Evolutionary conservation across 1,140 invertebrate genomes (phyloP), one percentile per base, ranked within the genome.

Genomic region (Pogonomyrmex barbatus): DNA sequence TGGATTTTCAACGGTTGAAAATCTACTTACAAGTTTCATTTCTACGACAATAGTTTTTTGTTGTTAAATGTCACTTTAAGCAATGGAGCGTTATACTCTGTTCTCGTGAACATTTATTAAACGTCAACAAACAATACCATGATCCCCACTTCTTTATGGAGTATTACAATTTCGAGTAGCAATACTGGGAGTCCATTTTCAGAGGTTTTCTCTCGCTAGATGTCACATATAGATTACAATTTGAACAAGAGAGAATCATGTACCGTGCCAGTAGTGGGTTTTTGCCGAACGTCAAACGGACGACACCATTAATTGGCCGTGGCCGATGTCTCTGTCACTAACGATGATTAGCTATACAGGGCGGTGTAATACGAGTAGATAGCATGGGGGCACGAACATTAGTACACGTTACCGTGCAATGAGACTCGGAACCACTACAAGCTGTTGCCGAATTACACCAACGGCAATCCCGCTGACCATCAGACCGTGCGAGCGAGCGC

Each of bases 391-490:
- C 33, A 73, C 47, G 54, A 75, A 60, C 84, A 85, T 76, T 82
- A 45, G 90, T 91, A 90, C 87, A 91, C 87, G 90, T 83, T 83
- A 86, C 67, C 62, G 62, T 76, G 90, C 89, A 91, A 91, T 91
- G 87, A 88, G 88, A 91, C 81, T 90, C 86, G 89, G 87, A 87
- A 88, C 84, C 78, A 89, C 86, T 92, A 91, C 92, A 92, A 92
- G 89, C 92, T 92, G 90, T 92, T 92, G 91, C 89, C 88, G 89
- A 91, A 91, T 92, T 92, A 92, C 87, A 91, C 76, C 89, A 47
- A 91, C 83, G 88, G 86, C 88, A 87, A 90, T 91, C 88, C 87
- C 81, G 86, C 45, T 92, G 88, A 88, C 88, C 91, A 90, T 88
- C 86, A 73, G 88, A 82, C 83, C 84, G 81, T 89, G 77, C 87